phyloP scores from a whole-genome alignment of 2,888 invertebrate species.

The Bembecia ichneumoniformis region DNA sequence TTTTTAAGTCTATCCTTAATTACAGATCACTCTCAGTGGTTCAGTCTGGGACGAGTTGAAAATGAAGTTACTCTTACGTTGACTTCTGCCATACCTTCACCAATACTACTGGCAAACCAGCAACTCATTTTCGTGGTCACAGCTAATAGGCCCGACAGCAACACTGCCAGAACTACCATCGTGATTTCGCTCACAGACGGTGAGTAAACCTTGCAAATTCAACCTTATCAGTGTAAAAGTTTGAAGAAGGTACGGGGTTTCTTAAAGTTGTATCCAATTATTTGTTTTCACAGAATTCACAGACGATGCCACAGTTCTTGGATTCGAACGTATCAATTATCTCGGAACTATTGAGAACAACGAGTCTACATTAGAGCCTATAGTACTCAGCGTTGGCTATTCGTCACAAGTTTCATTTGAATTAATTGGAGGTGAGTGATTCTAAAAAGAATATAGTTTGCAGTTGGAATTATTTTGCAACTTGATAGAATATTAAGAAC shows the following conservation, averaged over 20 bases:
- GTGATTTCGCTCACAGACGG: constrained; percentile 17
- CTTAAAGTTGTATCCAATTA: too few relatives aligned
- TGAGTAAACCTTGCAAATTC: constrained; percentile 5
- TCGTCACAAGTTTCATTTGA: constrained; percentile 17
- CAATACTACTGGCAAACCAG: constrained; percentile 19
- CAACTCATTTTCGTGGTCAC: constrained; percentile 19
- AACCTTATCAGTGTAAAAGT: too few relatives aligned
- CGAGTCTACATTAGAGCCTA: constrained; percentile 14
- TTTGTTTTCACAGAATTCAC: constrained; percentile 16
- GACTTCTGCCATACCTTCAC: constrained; percentile 16
- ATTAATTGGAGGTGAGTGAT: constrained; percentile 26
- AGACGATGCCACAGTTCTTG: constrained; percentile 13
- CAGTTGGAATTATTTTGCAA: background rate
- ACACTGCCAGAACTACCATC: constrained; percentile 15
- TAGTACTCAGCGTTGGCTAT: constrained; percentile 23
- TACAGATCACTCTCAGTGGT: constrained; percentile 10
- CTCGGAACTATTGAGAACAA: constrained; percentile 19
- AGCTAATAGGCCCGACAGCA: constrained; percentile 16
- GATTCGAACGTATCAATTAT: constrained; percentile 22
- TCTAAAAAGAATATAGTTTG: too few relatives aligned
- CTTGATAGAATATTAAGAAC: too few relatives aligned
- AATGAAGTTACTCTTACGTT: constrained; percentile 13
- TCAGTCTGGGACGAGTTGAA: constrained; percentile 1
- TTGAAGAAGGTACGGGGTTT: too few relatives aligned
- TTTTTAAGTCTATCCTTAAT: too few relatives aligned